Conservation (phyloP, 2,113 vertebrate species). For the Dromas ardeola region DNA sequence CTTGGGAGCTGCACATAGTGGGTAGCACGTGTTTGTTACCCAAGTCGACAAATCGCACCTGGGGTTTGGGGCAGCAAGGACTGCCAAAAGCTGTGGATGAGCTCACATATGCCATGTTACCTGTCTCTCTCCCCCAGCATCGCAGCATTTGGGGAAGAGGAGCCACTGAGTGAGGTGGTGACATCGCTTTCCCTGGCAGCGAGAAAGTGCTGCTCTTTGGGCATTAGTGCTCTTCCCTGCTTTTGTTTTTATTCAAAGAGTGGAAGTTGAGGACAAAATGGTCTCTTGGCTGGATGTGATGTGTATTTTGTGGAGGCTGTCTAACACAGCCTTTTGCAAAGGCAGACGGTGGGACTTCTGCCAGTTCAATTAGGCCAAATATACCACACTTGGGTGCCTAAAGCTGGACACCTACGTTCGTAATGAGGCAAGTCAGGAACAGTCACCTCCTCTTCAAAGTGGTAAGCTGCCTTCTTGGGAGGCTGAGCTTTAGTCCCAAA, state of each 20-base stretch:
- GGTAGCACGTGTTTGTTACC: not conserved
- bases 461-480: not conserved
- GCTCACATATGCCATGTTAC: not conserved
- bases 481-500: not conserved
- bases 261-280: not conserved
- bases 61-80: not conserved
- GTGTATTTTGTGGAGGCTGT: not conserved
- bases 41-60: not conserved
- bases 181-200: not conserved
- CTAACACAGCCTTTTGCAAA: not conserved
- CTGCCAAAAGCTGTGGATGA: not conserved
- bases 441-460: not conserved
- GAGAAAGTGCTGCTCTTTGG: not conserved
- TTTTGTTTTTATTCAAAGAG: not conserved
- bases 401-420: not conserved
- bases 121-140: not conserved
- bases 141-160: not conserved
- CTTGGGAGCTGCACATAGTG: rapidly evolving
- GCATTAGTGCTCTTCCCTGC: not conserved
- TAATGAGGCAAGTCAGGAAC: not conserved
- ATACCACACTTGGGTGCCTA: not conserved
- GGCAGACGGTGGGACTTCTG: rapidly evolving
- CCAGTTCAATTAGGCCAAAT: not conserved
- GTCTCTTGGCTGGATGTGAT: not conserved
- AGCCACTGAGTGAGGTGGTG: not conserved